phyloP scores from a whole-genome alignment of 1,140 invertebrate genomes.

The Apocrypta bakeri region DNA sequence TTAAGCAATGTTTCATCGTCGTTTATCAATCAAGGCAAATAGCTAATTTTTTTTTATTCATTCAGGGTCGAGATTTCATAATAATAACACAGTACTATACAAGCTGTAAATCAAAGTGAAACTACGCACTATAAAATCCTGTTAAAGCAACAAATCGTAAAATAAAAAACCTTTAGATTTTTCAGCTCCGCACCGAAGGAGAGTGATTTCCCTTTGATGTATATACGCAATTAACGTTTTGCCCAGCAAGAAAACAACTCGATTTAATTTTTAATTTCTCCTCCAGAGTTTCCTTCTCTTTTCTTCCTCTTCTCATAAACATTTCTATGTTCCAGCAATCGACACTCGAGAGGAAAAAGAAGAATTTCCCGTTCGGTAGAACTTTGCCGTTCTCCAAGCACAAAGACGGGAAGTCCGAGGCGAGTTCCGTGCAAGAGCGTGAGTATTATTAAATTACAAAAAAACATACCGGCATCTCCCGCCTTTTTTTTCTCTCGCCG shows the following conservation, averaged over 20 bases:
- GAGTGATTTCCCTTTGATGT: not conserved
- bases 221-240: not conserved
- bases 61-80: too few species aligned
- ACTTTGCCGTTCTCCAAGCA: slow-evolving; percentile 99
- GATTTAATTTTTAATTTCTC: slow-evolving; percentile 44
- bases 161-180: too few species aligned
- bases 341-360: slow-evolving; percentile 96
- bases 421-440: slow-evolving; percentile 98
- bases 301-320: slow-evolving; percentile 2
- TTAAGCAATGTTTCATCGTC: too few species aligned
- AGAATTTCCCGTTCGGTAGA: slow-evolving; percentile 97
- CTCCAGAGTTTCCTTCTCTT: not conserved
- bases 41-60: too few species aligned
- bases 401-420: slow-evolving; percentile 97
- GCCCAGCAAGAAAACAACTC: slow-evolving; percentile 7
- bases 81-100: too few species aligned
- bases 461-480: not conserved
- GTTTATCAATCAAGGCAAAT: too few species aligned
- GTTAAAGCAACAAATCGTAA: too few species aligned
- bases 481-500: not conserved
- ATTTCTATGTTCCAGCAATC: slow-evolving; percentile 82
- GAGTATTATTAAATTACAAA: slow-evolving; percentile 77
- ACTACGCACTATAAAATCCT: too few species aligned
- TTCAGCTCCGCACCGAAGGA: too few species aligned
- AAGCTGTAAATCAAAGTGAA: too few species aligned